phyloP scores from a whole-genome alignment of 2,888 invertebrate genomes.

The Drosophila tanythrix region DNA sequence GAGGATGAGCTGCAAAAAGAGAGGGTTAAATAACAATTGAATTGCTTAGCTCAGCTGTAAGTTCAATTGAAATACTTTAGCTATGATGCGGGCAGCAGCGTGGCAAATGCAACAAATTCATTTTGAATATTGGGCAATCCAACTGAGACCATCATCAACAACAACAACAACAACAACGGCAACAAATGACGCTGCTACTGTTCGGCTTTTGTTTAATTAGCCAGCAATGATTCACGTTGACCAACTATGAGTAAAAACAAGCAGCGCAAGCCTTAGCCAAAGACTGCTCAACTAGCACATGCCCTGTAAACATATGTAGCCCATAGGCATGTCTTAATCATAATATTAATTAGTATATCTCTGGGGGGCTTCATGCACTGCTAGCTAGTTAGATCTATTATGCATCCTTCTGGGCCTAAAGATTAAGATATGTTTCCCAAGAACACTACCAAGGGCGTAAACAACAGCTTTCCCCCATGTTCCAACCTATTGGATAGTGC shows the following conservation, averaged over 20 bases:
- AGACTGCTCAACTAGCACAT: background rate
- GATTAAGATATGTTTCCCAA: background rate
- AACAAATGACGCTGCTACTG: slow-evolving; percentile 11
- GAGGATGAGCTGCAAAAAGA: slow-evolving; percentile 4
- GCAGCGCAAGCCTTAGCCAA: no score
- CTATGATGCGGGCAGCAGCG: slow-evolving; percentile 64
- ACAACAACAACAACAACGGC: background rate
- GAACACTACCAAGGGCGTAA: background rate
- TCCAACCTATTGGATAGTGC: background rate
- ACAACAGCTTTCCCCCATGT: background rate
- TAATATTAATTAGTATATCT: background rate
- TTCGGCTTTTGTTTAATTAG: slow-evolving; percentile 56
- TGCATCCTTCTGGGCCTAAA: background rate
- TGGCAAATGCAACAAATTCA: slow-evolving; percentile 51
- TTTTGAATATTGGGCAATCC: slow-evolving; percentile 46
- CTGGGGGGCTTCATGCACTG: background rate
- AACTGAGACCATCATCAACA: background rate
- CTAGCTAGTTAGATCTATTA: background rate
- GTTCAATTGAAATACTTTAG: slow-evolving; percentile 46
- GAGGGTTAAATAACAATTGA: slow-evolving; percentile 45
- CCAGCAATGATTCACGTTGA: slow-evolving; percentile 38
- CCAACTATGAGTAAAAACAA: background rate
- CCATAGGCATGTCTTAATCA: background rate
- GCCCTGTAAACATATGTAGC: slow-evolving; percentile 9
- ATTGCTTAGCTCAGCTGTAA: slow-evolving; percentile 47